Percentiles rank a stretch among this genome's conserved stretches.
Evolutionary conservation across 1,140 invertebrate genomes (phyloP).

Genomic region (Euura lappo): DNA sequence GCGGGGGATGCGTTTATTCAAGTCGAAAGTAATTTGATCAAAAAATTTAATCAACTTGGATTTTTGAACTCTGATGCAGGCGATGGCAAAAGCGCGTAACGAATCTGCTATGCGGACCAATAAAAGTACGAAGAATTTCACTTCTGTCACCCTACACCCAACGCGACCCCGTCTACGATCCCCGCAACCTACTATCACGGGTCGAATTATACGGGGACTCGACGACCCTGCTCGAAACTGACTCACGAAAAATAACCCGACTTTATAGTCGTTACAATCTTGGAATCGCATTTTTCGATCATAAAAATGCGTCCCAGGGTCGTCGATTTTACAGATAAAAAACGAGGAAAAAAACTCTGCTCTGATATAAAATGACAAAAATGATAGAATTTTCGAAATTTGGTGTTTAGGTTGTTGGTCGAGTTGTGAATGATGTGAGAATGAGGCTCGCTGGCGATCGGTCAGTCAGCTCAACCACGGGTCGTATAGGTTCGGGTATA

Average conservation of each 20-base stretch:
- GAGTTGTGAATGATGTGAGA: not conserved
- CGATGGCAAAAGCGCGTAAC: slow-evolving; percentile 41
- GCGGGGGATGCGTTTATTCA: slow-evolving; percentile 56
- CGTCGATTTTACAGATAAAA: too few relatives aligned
- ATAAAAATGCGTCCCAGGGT: too few relatives aligned
- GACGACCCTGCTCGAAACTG: too few relatives aligned
- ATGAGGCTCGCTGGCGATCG: slow-evolving; percentile 42
- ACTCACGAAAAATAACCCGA: too few relatives aligned
- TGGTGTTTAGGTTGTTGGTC: too few relatives aligned
- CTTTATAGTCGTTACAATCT: too few relatives aligned
- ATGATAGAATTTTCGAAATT: too few relatives aligned
- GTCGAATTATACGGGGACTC: too few relatives aligned
- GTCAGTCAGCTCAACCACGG: slow-evolving; percentile 39
- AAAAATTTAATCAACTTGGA: slow-evolving; percentile 62
- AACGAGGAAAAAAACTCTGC: too few relatives aligned
- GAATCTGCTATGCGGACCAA: slow-evolving; percentile 51
- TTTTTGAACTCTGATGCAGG: slow-evolving; percentile 47
- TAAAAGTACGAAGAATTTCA: slow-evolving; percentile 51
- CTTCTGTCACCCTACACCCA: slow-evolving; percentile 14
- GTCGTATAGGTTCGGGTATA: slow-evolving; percentile 45
- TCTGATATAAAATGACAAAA: too few relatives aligned
- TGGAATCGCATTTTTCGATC: too few relatives aligned
- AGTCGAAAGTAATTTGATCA: slow-evolving; percentile 61
- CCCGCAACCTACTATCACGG: too few relatives aligned
- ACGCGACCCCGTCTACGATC: not conserved